Evolutionary conservation across 2,888 invertebrate species (phyloP), one percentile per base, ranked within the genome.

Genomic region (Drosophila conformis): DNA sequence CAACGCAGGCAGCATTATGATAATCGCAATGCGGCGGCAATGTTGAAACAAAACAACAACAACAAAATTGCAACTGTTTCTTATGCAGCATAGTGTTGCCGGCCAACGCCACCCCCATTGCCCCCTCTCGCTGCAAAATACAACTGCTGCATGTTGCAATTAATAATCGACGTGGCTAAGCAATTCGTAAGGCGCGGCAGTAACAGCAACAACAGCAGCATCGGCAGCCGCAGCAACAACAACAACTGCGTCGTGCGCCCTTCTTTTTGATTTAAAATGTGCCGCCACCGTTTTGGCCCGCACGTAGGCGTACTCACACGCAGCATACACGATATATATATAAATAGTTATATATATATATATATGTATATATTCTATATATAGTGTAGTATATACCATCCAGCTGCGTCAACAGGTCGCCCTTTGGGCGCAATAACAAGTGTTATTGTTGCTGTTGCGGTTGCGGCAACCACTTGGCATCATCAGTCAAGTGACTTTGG

Each of bases 201-300:
- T 72, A 64, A 27, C 68, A 42, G n/a, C 68, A 60, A n/a, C 68
- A 56, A 2, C 4, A 46, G 4, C 42, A 53, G 2, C 53, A 49
- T 10, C 57, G 54, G 8, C 76, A 46, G 6, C 70, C 53, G 25
- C 73, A 53, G 4, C 48, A 36, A 7, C 53, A 60, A 27, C 66
- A 57, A 25, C 64, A 57, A 29, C 59, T 46, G 51, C 81, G 51
- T 82, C 74, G 82, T 83, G 83, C 85, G 87, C 83, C 84, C 88
- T 88, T 87, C 83, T 83, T 84, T 85, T 87, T 86, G 85, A 86
- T 86, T 86, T 87, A 87, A 86, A 86, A 86, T 87, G 87, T 83
- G 85, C 85, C 85, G 87, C 79, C 74, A 67, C 69, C 68, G 69
- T 61, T 72, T 78, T 79, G 72, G 76, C 36, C 69, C 72, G 76